Base-by-base conservation (phyloP, 2,797 vertebrate species). In the Ispidina picta region DNA sequence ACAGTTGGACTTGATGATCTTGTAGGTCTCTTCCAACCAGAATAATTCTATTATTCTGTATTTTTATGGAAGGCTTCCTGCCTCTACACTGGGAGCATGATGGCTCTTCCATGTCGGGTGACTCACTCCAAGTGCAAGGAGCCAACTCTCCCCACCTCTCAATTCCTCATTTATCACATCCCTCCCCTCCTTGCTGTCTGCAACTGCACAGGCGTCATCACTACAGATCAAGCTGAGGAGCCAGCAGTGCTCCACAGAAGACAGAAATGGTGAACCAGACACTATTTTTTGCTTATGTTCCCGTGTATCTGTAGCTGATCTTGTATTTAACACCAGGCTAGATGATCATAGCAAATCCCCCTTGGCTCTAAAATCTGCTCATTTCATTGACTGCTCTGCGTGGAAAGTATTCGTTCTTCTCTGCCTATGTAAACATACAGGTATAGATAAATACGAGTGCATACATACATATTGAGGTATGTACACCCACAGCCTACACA, bases 71-170 rank as follows among this genome's bases (percentile, higher is more conserved):
- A 85, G 29, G 26, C 2, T 83, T 83, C 69, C 82, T 55, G 41
- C 41, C 41, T 68, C 13, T 31, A 29, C 0, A 0, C 54, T 52
- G 64, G 64, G 82, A 89, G 41, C 2, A 0, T 0, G 4, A 83
- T 14, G 41, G 74, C 64, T 79, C 71, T 73, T 88, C 59, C 29
- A 21, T 5, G 9, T 31, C 0, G 5, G 13, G 15, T 91, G 88
- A 96, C 63, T 94, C 91, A 92, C 21, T 9, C 14, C 20, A 48
- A 66, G 43, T 2, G 6, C 10, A 29, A 77, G 66, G 29, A 93
- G 85, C 89, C 91, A 93, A 86, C 77, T 2, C 15, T 91, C 83
- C 59, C 80, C 83, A 81, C 55, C 88, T 86, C 79, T 48, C 31
- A 22, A 0, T 23, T 46, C 70, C 77, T 86, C 77, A 83, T 92